Percentiles rank a stretch among this genome's conserved stretches.
phyloP scores from a whole-genome alignment of 2,797 vertebrate genomes.

The Micrastur ruficollis region DNA sequence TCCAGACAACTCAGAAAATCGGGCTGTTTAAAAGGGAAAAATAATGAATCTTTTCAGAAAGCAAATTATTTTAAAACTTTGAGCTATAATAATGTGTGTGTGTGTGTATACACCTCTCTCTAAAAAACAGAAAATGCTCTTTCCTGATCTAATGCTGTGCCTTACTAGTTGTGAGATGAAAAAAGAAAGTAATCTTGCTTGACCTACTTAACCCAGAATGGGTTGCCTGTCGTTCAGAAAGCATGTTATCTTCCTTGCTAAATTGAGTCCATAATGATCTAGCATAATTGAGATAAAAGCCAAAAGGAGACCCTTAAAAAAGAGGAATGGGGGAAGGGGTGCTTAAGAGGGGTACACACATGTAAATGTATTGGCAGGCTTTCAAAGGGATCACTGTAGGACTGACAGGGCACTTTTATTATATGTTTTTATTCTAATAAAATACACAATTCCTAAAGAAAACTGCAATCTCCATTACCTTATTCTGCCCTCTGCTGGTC shows the following conservation, averaged over 20 bases:
- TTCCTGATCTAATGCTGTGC: neutral
- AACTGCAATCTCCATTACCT: neutral
- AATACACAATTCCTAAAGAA: neutral
- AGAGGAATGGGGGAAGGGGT: rapidly evolving
- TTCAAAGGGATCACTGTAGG: neutral
- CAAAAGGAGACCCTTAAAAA: neutral
- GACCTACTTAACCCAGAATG: neutral
- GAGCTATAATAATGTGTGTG: neutral
- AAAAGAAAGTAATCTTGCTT: neutral
- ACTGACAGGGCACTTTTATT: neutral
- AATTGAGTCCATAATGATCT: neutral
- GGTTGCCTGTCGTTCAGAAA: neutral
- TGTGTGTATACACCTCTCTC: too few species aligned
- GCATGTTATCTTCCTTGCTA: neutral
- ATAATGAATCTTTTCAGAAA: neutral
- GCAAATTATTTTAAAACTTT: neutral
- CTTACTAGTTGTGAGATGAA: neutral
- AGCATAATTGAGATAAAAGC: neutral
- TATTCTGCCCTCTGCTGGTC: constrained; percentile 67
- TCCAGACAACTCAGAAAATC: neutral
- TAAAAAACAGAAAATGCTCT: neutral
- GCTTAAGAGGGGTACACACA: neutral
- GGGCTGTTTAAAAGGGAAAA: neutral
- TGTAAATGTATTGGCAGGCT: neutral
- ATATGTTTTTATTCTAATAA: neutral